phyloP scores from a whole-genome alignment of 2,797 vertebrate species.

The Cyclura pinguis region DNA sequence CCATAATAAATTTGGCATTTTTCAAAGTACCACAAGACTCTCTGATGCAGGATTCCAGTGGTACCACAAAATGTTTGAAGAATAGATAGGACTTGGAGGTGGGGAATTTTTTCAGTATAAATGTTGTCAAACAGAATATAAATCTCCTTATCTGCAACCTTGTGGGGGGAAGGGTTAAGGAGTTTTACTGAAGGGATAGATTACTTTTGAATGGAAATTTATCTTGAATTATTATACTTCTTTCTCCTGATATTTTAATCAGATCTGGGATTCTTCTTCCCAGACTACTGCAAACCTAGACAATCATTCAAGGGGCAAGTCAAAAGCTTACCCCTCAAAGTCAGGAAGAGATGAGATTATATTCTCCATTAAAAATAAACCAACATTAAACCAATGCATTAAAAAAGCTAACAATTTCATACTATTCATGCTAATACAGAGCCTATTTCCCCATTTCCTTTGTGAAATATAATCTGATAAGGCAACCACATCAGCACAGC shows the following conservation, averaged over 20 bases:
- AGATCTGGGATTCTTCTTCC: conserved; percentile 48
- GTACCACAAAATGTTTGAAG: not conserved
- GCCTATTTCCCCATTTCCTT: not conserved
- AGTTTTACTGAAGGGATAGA: conserved; percentile 4
- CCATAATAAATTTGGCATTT: not conserved
- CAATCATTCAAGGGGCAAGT: not conserved
- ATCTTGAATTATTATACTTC: conserved; percentile 27
- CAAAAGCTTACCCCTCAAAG: conserved; percentile 26
- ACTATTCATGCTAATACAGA: conserved; percentile 53
- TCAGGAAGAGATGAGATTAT: conserved; percentile 9
- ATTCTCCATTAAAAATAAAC: conserved; percentile 35
- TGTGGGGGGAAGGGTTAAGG: not conserved
- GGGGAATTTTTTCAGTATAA: conserved; percentile 27
- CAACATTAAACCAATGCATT: conserved; percentile 29
- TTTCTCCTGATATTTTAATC: conserved; percentile 11
- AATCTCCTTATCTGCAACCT: not conserved
- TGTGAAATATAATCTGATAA: conserved; percentile 75
- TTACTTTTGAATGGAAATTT: conserved; percentile 7
- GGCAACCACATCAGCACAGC: conserved; percentile 56
- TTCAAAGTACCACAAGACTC: not conserved
- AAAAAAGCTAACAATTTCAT: conserved; percentile 48
- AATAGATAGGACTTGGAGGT: not conserved
- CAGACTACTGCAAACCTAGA: not conserved
- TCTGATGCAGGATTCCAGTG: not conserved
- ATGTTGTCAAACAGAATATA: not conserved